Evolutionary conservation across 2,888 invertebrate genomes (phyloP).

Genomic region (Sepioteuthis lessoniana): DNA sequence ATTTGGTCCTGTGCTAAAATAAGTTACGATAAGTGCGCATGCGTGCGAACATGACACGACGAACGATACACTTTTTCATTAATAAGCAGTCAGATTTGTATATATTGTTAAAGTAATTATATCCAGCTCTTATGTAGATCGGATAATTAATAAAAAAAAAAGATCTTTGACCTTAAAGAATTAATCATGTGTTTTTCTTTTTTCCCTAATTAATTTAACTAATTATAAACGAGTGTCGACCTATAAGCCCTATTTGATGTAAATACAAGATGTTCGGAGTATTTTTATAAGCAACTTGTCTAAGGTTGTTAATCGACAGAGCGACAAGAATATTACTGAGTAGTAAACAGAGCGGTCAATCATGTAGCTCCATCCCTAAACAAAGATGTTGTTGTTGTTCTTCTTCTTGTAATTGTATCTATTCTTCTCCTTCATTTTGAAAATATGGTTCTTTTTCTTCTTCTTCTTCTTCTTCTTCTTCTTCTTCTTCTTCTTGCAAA

Average conservation of each 20-base stretch:
- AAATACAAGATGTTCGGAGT: neutral
- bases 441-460: too few relatives aligned
- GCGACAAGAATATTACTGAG: neutral
- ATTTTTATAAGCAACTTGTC: neutral
- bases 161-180: neutral
- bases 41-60: neutral
- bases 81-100: neutral
- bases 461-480: slow-evolving; percentile 35
- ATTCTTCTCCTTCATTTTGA: too few relatives aligned
- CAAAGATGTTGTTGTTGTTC: neutral
- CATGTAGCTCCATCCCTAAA: neutral
- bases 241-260: neutral
- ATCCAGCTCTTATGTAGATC: neutral
- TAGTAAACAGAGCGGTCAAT: neutral
- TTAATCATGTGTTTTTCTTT: neutral
- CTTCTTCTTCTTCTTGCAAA: slow-evolving; percentile 35
- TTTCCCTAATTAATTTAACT: neutral
- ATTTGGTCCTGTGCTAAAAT: neutral
- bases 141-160: neutral
- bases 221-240: neutral
- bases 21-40: neutral
- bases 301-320: neutral
- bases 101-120: neutral
- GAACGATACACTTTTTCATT: neutral
- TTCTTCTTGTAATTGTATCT: too few relatives aligned